These are phyloP conservation scores for Platysternon megacephalum DNA, from an alignment of 2,113 vertebrate species.

Conservation along the genomic window DNA sequence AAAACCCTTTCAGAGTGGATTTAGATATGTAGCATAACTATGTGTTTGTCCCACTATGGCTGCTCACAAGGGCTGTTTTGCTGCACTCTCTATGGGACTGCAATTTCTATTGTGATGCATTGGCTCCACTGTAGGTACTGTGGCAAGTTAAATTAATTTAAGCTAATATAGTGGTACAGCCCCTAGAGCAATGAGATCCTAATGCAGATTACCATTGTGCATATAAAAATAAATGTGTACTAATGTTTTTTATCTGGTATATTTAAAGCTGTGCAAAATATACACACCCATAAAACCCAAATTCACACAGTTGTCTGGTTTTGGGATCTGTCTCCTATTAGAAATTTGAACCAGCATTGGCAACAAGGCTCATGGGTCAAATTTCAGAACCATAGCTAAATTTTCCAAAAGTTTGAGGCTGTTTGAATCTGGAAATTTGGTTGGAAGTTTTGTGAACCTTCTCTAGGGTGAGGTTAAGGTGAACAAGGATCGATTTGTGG, in stretches of 20 bases:
- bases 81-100: not conserved
- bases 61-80: not conserved
- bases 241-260: not conserved
- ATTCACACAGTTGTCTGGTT: fast-evolving
- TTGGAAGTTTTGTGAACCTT: not conserved
- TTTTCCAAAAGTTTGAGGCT: not conserved
- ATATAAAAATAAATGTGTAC: fast-evolving
- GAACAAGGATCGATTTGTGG: not conserved
- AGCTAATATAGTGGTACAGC: not conserved
- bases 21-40: not conserved
- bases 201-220: not conserved
- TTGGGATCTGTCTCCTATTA: not conserved
- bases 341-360: not conserved
- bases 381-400: not conserved
- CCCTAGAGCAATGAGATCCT: not conserved
- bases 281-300: not conserved
- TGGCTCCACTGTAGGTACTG: not conserved
- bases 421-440: not conserved
- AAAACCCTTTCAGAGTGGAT: not conserved
- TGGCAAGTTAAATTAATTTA: not conserved
- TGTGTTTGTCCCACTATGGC: not conserved
- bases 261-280: not conserved
- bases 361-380: not conserved
- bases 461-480: not conserved
- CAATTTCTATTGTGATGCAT: not conserved